A percentile compares a stretch with the other conserved stretches of the same genome.
phyloP scores from a whole-genome alignment of 2,888 invertebrate species.

The Sclerodermus sp. region DNA sequence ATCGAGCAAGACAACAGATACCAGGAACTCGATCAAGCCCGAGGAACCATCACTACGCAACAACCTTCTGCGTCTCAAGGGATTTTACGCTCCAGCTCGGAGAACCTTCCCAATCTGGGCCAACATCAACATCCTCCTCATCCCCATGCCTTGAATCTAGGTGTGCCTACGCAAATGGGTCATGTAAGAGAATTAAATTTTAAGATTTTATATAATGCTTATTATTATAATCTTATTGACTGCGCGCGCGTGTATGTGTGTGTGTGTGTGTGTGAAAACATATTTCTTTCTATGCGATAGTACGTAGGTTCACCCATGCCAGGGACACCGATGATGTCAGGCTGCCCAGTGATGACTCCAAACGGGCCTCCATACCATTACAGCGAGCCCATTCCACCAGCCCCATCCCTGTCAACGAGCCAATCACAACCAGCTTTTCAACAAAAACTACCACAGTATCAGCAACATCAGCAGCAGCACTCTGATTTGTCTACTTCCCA shows the following conservation, averaged over 20 bases:
- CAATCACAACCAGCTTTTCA: slow-evolving; percentile 55
- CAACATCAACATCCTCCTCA: slow-evolving; percentile 51
- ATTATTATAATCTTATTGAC: too few species aligned
- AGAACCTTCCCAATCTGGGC: slow-evolving; percentile 50
- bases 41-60: slow-evolving; percentile 64
- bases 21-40: slow-evolving; percentile 85
- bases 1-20: slow-evolving; percentile 73
- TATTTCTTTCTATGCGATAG: too few species aligned
- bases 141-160: slow-evolving; percentile 52
- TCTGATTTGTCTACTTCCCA: slow-evolving; percentile 51
- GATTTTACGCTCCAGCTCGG: slow-evolving; percentile 51
- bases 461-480: slow-evolving; percentile 47
- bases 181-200: too few species aligned
- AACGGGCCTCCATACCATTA: slow-evolving; percentile 62
- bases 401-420: slow-evolving; percentile 51
- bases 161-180: slow-evolving; percentile 47
- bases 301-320: slow-evolving; percentile 55
- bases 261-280: not conserved
- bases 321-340: slow-evolving; percentile 54
- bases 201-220: too few species aligned
- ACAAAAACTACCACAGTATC: slow-evolving; percentile 49
- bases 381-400: slow-evolving; percentile 62
- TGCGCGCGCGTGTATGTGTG: too few species aligned
- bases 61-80: slow-evolving; percentile 48
- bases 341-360: slow-evolving; percentile 52